Percentiles rank a stretch among this genome's conserved stretches.
phyloP scores from a whole-genome alignment of 1,140 invertebrate genomes.

The Cylas formicarius region DNA sequence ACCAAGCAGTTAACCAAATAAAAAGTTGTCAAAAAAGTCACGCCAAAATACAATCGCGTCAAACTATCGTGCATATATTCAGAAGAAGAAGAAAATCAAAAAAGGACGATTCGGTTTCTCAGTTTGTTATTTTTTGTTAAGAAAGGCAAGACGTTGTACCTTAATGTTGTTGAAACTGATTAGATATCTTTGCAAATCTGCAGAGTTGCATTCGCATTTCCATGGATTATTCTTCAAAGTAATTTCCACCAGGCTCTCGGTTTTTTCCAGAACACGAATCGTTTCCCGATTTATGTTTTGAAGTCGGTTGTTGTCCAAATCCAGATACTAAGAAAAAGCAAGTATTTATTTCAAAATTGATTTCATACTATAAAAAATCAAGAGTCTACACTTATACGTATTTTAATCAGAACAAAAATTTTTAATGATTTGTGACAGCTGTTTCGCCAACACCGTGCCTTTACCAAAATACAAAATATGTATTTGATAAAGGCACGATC shows the following conservation, averaged over 20 bases:
- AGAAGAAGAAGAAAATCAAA: background rate
- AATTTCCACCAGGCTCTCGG: constrained; percentile 17
- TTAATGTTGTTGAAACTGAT: constrained; percentile 16
- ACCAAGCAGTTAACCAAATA: too few relatives aligned
- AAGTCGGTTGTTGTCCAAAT: constrained; percentile 27
- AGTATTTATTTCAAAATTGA: too few relatives aligned
- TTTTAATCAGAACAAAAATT: too few relatives aligned
- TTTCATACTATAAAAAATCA: too few relatives aligned
- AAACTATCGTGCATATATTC: constrained; percentile 1
- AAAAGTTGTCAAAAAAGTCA: background rate
- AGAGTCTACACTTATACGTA: too few relatives aligned
- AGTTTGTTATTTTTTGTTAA: background rate
- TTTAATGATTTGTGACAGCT: too few relatives aligned
- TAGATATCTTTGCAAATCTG: constrained; percentile 21
- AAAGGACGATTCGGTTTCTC: background rate
- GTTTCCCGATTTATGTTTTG: constrained; percentile 18
- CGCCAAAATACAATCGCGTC: constrained; percentile 3
- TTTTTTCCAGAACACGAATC: constrained; percentile 20
- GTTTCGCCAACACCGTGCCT: too few relatives aligned
- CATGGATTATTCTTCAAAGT: constrained; percentile 33
- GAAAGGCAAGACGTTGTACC: constrained; percentile 1
- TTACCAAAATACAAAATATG: too few relatives aligned
- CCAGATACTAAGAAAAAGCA: constrained; percentile 24
- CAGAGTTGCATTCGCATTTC: constrained; percentile 24
- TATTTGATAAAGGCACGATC: too few relatives aligned